Evolutionary conservation across 2,797 vertebrate genomes (phyloP).

Genomic region (Phoeniculus purpureus): DNA sequence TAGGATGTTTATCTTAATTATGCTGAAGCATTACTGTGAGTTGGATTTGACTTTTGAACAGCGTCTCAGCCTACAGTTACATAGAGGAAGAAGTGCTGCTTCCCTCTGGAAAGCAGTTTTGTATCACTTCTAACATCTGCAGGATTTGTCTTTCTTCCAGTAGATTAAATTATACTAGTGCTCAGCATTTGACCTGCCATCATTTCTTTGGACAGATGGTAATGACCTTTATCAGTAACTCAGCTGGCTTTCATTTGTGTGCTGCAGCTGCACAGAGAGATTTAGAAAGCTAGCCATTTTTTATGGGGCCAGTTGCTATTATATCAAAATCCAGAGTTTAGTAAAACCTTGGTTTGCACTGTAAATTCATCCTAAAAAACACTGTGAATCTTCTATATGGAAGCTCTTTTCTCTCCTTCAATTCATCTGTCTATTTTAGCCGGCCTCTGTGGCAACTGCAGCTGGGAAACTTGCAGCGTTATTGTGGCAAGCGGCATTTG

Average conservation of each 20-base stretch:
- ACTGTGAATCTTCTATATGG: not conserved
- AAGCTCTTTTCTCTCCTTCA: not conserved
- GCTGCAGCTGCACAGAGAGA: not conserved
- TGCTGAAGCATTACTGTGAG: not conserved
- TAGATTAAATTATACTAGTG: not conserved
- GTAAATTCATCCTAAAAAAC: not conserved
- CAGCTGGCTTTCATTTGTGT: not conserved
- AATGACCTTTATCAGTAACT: not conserved
- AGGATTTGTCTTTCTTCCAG: not conserved
- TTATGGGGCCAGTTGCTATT: too few relatives aligned
- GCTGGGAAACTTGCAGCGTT: not conserved
- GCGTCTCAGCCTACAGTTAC: not conserved
- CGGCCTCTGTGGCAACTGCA: not conserved
- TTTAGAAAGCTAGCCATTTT: constrained; percentile 14
- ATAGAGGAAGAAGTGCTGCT: not conserved
- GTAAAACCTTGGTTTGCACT: not conserved
- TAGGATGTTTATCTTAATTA: not conserved
- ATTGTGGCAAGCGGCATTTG: not conserved
- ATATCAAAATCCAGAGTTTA: not conserved
- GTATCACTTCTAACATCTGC: not conserved
- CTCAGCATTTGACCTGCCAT: not conserved
- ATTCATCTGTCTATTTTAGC: not conserved
- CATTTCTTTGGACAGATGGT: not conserved
- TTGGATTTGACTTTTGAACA: not conserved
- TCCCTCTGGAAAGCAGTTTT: not conserved